phyloP scores from a whole-genome alignment of 2,113 vertebrate genomes.

The Addax nasomaculatus region DNA sequence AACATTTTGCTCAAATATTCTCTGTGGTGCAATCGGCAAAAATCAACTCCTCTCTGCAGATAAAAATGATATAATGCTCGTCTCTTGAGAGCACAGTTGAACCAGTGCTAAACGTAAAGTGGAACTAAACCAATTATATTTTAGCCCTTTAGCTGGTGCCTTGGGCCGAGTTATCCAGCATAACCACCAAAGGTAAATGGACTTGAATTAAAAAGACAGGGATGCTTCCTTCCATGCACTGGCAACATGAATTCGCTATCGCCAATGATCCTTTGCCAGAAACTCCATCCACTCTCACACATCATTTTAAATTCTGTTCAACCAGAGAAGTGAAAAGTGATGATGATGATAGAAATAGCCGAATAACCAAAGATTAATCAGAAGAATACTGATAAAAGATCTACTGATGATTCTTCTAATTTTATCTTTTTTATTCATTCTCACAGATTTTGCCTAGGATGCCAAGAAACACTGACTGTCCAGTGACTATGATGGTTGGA shows the following conservation, averaged over 20 bases:
- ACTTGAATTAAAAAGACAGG: background rate
- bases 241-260: background rate
- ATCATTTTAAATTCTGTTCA: background rate
- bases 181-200: background rate
- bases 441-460: background rate
- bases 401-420: background rate
- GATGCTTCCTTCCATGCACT: background rate
- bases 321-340: background rate
- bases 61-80: background rate
- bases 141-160: conserved; percentile 24
- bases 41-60: background rate
- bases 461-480: background rate
- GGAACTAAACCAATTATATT: background rate
- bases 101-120: background rate
- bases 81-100: background rate
- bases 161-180: background rate
- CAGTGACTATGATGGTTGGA: background rate
- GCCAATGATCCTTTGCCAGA: background rate
- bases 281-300: background rate
- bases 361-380: background rate
- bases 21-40: background rate
- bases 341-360: background rate
- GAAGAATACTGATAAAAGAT: background rate
- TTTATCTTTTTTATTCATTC: background rate
- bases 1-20: conserved; percentile 32